Percentiles rank a stretch among this genome's conserved stretches.
Evolutionary conservation across 2,113 vertebrate species (phyloP).

Genomic region (Emydocephalus ijimae): DNA sequence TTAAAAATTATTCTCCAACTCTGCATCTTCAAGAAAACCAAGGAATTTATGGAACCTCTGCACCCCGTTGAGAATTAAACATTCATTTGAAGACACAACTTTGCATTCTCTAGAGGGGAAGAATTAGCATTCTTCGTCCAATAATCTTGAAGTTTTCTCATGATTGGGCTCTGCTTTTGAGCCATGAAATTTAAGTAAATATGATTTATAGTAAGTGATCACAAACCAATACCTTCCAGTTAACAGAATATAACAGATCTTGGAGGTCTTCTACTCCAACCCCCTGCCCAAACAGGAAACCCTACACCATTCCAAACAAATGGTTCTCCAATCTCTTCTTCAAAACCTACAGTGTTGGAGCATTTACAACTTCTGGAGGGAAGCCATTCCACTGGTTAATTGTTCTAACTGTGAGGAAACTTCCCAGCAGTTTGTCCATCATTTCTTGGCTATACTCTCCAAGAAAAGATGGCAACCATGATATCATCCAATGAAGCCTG

Average conservation of each 20-base stretch:
- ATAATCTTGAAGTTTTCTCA: background rate
- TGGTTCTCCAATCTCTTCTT: background rate
- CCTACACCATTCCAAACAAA: background rate
- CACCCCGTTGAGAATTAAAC: background rate
- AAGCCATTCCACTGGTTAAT: background rate
- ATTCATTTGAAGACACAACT: background rate
- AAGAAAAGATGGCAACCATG: background rate
- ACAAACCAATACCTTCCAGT: background rate
- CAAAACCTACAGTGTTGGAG: background rate
- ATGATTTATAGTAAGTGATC: background rate
- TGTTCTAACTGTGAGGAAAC: background rate
- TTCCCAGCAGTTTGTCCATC: no score
- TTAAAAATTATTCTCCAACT: slow-evolving; percentile 46
- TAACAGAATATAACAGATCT: background rate
- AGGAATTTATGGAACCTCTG: background rate
- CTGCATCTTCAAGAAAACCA: background rate
- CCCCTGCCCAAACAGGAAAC: background rate
- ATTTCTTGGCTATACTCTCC: background rate
- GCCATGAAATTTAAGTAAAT: background rate
- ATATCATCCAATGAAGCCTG: background rate
- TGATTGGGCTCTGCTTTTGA: background rate
- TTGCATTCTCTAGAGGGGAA: background rate
- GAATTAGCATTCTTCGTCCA: background rate
- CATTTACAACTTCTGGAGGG: background rate
- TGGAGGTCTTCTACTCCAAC: background rate